Evolutionary conservation across 2,113 vertebrate genomes (phyloP), one percentile per base, ranked within the genome.

Genomic region (Mesembrinibis cayennensis): DNA sequence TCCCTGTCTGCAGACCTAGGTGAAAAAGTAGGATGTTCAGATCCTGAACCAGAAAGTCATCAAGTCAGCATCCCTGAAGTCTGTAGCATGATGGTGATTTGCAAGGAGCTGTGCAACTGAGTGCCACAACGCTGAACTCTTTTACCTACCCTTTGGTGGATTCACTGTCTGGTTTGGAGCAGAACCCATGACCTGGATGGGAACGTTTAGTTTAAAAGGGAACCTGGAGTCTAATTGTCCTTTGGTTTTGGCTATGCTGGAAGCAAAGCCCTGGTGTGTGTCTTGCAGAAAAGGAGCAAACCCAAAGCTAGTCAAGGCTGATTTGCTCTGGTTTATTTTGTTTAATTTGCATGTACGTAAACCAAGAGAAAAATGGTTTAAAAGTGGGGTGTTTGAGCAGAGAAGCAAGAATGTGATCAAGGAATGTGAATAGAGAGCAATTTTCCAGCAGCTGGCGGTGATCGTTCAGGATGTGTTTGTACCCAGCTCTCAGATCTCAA

Each of bases 121-220:
- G 5, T 12, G n/a, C 55, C 76, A 34, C 18, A 8, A 4, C 1
- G 1, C 50, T 84, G 47, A 81, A 74, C 52, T 47, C n/a, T 76
- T 70, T 80, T 56, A 40, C 42, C 6, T 6, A 23, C 49, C 26
- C 32, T 5, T 82, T 20, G 53, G 84, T 83, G 84, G 62, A 47
- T 93, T 93, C 13, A 0, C 42, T 81, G 53, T 62, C 94, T 95
- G 93, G 82, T 78, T 94, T 97, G 96, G 89, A 93, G 87, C 66
- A 81, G 71, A 90, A 96, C 19, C 78, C 71, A 14, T 4, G 56
- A 67, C 74, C 94, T 94, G 79, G 58, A 76, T 76, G 63, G 71
- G 66, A 96, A 90, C 5, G 6, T 81, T 96, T 88, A 50, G 36
- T 90, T 93, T 82, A 61, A 73, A 93, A 78, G 50, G 70, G 59